Conservation (phyloP, 2,113 vertebrate genomes). For the Lonchura striata region DNA sequence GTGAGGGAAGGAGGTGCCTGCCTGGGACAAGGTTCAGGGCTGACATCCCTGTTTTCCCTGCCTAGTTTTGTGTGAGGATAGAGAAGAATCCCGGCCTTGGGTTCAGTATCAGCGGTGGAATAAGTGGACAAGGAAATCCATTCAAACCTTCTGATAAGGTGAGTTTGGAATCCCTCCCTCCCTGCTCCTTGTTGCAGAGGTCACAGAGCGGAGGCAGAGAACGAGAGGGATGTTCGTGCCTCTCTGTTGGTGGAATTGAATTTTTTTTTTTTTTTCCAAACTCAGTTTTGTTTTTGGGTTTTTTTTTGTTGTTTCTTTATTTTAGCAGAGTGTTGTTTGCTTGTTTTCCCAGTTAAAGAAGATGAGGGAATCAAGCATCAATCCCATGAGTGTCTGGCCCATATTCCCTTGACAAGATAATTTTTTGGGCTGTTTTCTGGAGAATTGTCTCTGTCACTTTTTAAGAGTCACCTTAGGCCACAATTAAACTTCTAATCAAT, state of each 20-base stretch:
- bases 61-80: conserved; percentile 96
- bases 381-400: neutral
- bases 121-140: conserved; percentile 98
- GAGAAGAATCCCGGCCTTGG: conserved; percentile 99
- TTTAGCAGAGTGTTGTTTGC: neutral
- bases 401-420: neutral
- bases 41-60: neutral
- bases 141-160: conserved; percentile 99
- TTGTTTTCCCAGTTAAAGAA: neutral
- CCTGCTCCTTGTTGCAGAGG: neutral
- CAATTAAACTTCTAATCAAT: neutral
- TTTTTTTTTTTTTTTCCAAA: neutral
- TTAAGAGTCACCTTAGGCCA: neutral
- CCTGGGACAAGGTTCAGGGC: neutral
- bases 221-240: neutral
- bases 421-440: neutral
- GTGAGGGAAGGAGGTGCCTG: neutral
- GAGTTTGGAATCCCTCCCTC: conserved; percentile 59
- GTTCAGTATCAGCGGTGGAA: conserved; percentile 98
- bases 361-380: neutral
- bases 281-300: neutral
- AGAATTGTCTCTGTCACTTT: neutral
- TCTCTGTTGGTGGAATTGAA: neutral
- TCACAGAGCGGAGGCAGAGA: neutral
- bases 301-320: neutral